Evolutionary conservation across 2,113 vertebrate genomes (phyloP), one percentile per base, ranked within the genome.

Genomic region (Hemichromis elongatus): DNA sequence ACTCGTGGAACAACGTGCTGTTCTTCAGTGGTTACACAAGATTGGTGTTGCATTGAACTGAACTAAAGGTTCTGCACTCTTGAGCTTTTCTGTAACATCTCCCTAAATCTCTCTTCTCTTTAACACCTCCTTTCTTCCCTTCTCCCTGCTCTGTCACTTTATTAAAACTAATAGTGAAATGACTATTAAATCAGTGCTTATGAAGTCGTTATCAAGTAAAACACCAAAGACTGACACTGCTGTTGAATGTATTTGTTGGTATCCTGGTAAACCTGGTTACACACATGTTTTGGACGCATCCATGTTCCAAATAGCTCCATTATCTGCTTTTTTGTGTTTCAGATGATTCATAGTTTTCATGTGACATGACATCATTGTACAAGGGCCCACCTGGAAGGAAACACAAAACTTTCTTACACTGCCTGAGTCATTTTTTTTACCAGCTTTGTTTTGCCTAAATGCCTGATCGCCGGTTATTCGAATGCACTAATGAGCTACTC

Each of bases 31-130:
- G 63, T 70, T 88, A 75, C 57, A 86, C 78, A 61, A 85, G 83
- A 89, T 86, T 61, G 63, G 19, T 86, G 80, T 53, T 80, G 61
- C 54, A 40, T 52, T 90, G 86, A 73, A 52, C 61, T 89, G 83
- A 66, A 6, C 9, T 47, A 52, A 54, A 66, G 50, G 6, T 61
- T 84, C 63, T 73, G 73, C 47, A 7, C 57, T 78, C 87, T 18
- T 10, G 12, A 77, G 45, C 45, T 57, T 80, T 78, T 54, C 47
- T 61, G 21, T 30, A 66, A 54, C 42, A 47, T 56, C 24, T 80
- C 35, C 6, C n/a, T 28, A 45, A 83, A 75, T 68, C 37, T 30
- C 26, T 24, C 40, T 19, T 73, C 21, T 14, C 12, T 42, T 35
- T 9, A 18, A 7, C 24, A 19, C 40, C 12, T 50, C 13, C 61